Evolutionary conservation across 2,113 vertebrate species (phyloP).

Genomic region (Mungos mungo): DNA sequence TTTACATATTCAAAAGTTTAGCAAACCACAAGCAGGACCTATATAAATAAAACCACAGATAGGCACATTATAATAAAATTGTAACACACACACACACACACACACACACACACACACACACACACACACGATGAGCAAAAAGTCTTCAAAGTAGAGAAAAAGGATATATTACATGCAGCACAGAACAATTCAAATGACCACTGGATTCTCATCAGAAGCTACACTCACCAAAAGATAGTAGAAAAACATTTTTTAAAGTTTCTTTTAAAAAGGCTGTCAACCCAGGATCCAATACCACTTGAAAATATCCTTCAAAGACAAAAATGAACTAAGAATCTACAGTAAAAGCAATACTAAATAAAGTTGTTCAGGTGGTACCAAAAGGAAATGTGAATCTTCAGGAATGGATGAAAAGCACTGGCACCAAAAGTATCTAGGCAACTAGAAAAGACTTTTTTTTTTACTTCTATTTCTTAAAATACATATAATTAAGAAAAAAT

Average conservation of each 20-base stretch:
- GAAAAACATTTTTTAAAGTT: not conserved
- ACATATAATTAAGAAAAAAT: not conserved
- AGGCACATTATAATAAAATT: no score
- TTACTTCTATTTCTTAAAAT: not conserved
- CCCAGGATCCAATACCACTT: not conserved
- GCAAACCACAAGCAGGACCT: no score
- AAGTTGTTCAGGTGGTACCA: not conserved
- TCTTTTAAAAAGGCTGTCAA: not conserved
- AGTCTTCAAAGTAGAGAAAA: not conserved
- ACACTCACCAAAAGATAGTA: not conserved
- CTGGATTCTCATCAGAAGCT: not conserved
- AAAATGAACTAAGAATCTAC: not conserved
- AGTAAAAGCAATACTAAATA: not conserved
- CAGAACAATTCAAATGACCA: not conserved
- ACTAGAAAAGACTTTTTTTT: not conserved
- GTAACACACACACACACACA: not conserved
- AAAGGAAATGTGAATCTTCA: not conserved
- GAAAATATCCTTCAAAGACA: not conserved
- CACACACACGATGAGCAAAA: not conserved
- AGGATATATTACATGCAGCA: not conserved
- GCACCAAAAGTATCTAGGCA: not conserved
- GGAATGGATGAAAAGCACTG: not conserved
- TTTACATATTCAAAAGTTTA: no score
- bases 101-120: not conserved
- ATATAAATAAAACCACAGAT: no score